Base-by-base conservation (phyloP, 2,888 invertebrate genomes). In the Eledone cirrhosa region DNA sequence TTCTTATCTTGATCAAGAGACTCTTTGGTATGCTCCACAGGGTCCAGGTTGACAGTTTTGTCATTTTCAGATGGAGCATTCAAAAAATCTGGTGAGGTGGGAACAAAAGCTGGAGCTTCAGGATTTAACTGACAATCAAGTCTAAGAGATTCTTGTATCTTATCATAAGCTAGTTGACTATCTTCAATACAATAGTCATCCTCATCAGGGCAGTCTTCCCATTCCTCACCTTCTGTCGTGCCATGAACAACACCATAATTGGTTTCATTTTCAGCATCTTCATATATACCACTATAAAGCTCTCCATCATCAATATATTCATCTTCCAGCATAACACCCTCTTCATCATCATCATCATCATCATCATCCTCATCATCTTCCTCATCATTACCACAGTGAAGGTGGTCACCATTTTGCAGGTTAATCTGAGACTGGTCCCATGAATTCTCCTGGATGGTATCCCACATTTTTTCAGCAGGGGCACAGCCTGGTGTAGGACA, bases 81-180 rank as follows among this genome's bases (percentile, higher is more conserved):
- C 83, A 85, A 81, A 77, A 86, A 82, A 72, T 85, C 84, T 41
- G 87, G 85, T 24, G 87, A 86, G 14, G 81, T 83, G 53, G 87
- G 86, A n/a, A 85, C 82, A 79, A 87, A 87, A 48, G 82, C 86
- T 27, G 87, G 87, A 19, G 87, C 87, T 82, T 87, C 87, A 41
- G 87, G 87, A 79, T 87, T 87, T 41, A 87, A 79, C 31, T 84
- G 84, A 67, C 82, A 83, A 47, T 85, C 82, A 63, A 83, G 78
- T 78, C 81, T 81, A 29, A 83, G 63, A n/a, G 82, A 22, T 33
- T 76, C 76, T 27, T 16, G 76, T 63, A 82, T 79, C 22, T 81
- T 77, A 63, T 79, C 74, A 24, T 48, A 48, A 74, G 29, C 77
- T 53, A 41, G 29, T 47, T 24, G 47, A 47, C 31, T 33, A 47